Conservation (phyloP, 2,113 vertebrate genomes). For the Dasypus novemcinctus region DNA sequence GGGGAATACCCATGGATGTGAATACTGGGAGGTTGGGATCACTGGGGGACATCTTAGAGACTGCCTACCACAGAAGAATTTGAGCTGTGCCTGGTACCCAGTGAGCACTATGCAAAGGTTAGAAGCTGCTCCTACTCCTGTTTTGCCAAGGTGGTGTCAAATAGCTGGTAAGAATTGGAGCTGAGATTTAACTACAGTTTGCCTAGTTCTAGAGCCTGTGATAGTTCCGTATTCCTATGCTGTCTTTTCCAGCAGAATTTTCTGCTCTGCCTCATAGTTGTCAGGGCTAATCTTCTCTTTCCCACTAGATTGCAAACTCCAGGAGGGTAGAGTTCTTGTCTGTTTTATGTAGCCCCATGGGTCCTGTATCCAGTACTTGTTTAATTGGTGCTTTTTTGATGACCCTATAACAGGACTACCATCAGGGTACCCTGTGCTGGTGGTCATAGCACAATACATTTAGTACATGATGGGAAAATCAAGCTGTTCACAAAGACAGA, state of each 20-base stretch:
- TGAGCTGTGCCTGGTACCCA: background rate
- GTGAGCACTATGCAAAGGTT: background rate
- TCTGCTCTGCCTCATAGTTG: background rate
- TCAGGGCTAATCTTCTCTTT: background rate
- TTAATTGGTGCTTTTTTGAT: background rate
- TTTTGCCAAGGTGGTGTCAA: rapidly evolving
- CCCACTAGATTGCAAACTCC: background rate
- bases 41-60: background rate
- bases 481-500: background rate
- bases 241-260: background rate
- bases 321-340: background rate
- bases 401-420: background rate
- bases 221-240: background rate
- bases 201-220: background rate
- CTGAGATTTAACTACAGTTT: background rate
- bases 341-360: background rate
- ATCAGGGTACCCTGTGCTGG: background rate
- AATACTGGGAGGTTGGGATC: no score
- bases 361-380: background rate
- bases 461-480: background rate
- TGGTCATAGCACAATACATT: background rate
- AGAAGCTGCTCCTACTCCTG: no score
- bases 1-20: no score
- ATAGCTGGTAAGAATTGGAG: background rate
- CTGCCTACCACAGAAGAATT: background rate